These are phyloP conservation scores for Camelus bactrianus DNA, from an alignment of 2,113 vertebrate genomes.

Conservation along the genomic window DNA sequence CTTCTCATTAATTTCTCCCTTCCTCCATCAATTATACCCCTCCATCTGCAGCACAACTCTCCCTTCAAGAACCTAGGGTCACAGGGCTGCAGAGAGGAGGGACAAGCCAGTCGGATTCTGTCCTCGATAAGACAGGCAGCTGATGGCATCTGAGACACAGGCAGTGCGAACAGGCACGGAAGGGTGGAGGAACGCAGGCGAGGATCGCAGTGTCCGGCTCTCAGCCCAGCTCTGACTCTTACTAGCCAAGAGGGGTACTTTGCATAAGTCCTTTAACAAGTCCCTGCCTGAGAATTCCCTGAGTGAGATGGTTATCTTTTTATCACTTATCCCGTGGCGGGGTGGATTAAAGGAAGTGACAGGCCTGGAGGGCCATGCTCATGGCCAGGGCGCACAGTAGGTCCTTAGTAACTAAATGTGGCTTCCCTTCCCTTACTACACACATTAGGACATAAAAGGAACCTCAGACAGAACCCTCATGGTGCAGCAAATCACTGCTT, in stretches of 20 bases:
- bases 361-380: too few relatives aligned
- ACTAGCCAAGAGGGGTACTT: not conserved
- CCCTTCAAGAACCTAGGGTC: not conserved
- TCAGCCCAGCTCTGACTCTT: not conserved
- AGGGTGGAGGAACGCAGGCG: not conserved
- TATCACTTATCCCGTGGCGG: not conserved
- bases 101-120: rapidly evolving
- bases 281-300: not conserved
- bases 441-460: not conserved
- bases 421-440: not conserved
- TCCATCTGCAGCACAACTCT: not conserved
- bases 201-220: not conserved
- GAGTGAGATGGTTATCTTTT: too few relatives aligned
- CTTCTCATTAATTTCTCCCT: not conserved
- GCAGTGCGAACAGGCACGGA: rapidly evolving
- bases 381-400: not conserved
- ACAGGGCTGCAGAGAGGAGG: not conserved
- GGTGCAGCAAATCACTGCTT: not conserved
- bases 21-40: not conserved
- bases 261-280: not conserved
- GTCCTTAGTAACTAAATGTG: not conserved
- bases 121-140: not conserved
- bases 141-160: not conserved
- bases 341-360: not conserved
- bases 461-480: not conserved